Conservation (phyloP, 2,888 invertebrate genomes). For the Drosophila antonietae region DNA sequence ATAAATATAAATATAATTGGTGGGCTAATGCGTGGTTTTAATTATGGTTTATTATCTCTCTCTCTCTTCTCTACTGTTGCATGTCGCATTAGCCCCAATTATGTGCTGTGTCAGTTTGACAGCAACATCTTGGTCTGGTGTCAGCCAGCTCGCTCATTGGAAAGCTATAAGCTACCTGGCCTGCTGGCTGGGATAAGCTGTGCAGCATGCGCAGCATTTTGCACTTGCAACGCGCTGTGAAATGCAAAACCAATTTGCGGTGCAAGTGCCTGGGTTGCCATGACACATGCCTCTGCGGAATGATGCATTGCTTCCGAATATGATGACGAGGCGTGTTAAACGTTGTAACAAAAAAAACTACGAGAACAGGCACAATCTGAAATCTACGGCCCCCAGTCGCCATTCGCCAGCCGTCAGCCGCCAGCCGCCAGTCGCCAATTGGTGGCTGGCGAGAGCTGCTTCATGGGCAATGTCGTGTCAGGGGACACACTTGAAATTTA, state of each 20-base stretch:
- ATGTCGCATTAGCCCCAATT: constrained; percentile 45
- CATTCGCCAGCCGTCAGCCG: constrained; percentile 1
- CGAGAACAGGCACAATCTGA: constrained; percentile 31
- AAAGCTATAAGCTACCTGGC: constrained; percentile 61
- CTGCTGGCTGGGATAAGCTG: constrained; percentile 24
- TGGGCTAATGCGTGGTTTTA: constrained; percentile 12
- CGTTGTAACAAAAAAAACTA: constrained; percentile 35
- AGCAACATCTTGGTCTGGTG: constrained; percentile 40
- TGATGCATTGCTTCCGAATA: constrained; percentile 80
- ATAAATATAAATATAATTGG: constrained; percentile 23
- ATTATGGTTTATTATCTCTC: constrained; percentile 5
- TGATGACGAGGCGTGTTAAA: constrained; percentile 79
- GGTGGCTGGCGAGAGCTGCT: constrained; percentile 30
- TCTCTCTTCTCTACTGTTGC: neutral
- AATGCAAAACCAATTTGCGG: constrained; percentile 77
- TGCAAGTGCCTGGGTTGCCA: constrained; percentile 76
- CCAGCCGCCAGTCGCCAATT: constrained; percentile 1
- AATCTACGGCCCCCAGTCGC: constrained; percentile 59
- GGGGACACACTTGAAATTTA: constrained; percentile 76
- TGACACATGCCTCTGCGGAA: constrained; percentile 68
- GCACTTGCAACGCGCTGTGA: constrained; percentile 60
- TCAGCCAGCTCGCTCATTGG: constrained; percentile 42
- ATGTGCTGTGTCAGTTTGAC: constrained; percentile 44
- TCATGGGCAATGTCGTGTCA: constrained; percentile 69
- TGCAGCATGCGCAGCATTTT: constrained; percentile 56